These are phyloP conservation scores for Trichogramma evanescens DNA, from an alignment of 2,888 invertebrate genomes.

Conservation along the genomic window DNA sequence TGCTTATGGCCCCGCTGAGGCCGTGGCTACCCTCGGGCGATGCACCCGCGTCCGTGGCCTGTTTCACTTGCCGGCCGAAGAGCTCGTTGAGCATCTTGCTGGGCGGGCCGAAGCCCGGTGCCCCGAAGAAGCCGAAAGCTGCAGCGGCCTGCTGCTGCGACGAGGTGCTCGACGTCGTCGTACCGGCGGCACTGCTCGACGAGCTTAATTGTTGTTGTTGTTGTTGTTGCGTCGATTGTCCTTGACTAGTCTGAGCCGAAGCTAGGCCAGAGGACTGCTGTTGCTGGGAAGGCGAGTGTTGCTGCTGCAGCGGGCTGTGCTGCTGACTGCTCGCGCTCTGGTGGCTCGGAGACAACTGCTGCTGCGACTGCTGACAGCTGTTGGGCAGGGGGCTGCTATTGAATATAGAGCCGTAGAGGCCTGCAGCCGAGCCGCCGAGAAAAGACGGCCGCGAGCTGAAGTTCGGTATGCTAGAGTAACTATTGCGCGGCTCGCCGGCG, in stretches of 20 bases:
- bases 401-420: constrained; percentile 83
- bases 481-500: constrained; percentile 92
- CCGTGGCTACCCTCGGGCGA: constrained; percentile 47
- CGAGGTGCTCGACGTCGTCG: constrained; percentile 51
- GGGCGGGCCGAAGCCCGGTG: constrained; percentile 77
- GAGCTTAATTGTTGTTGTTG: too few relatives aligned
- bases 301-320: constrained; percentile 16
- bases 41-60: constrained; percentile 54
- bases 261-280: constrained; percentile 47
- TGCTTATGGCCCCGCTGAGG: constrained; percentile 49
- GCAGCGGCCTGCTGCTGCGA: constrained; percentile 54
- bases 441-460: constrained; percentile 73
- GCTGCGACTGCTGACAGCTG: constrained; percentile 29
- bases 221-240: constrained; percentile 27
- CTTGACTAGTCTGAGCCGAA: constrained; percentile 52
- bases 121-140: constrained; percentile 72
- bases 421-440: constrained; percentile 60
- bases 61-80: constrained; percentile 72
- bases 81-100: constrained; percentile 84
- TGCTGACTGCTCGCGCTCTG: constrained; percentile 6
- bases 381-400: constrained; percentile 55
- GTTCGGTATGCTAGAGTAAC: constrained; percentile 75
- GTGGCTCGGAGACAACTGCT: constrained; percentile 20
- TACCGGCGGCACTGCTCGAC: constrained; percentile 26
- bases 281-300: constrained; percentile 44